Evolutionary conservation across 2,113 vertebrate species (phyloP).

Genomic region (Rhinopithecus roxellana): DNA sequence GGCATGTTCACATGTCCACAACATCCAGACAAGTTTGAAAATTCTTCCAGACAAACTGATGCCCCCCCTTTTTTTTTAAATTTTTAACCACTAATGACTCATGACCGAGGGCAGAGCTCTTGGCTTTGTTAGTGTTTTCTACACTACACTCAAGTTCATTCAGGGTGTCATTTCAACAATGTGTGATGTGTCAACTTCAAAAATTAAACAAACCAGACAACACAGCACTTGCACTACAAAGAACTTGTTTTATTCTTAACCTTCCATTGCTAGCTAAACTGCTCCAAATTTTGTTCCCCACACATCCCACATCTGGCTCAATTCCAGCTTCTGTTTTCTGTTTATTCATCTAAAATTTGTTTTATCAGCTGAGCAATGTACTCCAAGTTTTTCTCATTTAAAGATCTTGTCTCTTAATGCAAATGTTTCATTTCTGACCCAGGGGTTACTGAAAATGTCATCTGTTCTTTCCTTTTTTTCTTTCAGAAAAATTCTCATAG

Average conservation of each 20-base stretch:
- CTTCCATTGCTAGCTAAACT: background rate
- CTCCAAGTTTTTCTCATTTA: background rate
- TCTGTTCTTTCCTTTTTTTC: background rate
- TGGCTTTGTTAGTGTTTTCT: conserved; percentile 45
- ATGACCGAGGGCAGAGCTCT: conserved; percentile 3
- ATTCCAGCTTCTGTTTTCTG: conserved; percentile 47
- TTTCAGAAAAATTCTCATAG: background rate
- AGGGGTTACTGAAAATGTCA: background rate
- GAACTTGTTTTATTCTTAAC: background rate
- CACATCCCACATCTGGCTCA: background rate
- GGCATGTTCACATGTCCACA: conserved; percentile 25
- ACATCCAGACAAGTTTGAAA: conserved; percentile 64
- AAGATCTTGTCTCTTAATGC: background rate
- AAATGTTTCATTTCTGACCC: background rate
- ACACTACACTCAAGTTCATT: background rate
- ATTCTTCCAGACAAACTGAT: conserved; percentile 57
- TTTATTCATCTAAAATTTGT: conserved; percentile 51
- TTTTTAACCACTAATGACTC: conserved; percentile 31
- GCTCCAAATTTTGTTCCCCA: background rate
- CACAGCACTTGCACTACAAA: conserved; percentile 10
- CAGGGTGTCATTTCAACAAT: conserved; percentile 53
- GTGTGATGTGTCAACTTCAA: conserved; percentile 49
- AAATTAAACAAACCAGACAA: conserved; percentile 63
- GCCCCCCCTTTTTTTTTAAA: background rate
- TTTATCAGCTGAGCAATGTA: background rate